phyloP scores from a whole-genome alignment of 2,113 vertebrate species.

The Rafetus swinhoei region DNA sequence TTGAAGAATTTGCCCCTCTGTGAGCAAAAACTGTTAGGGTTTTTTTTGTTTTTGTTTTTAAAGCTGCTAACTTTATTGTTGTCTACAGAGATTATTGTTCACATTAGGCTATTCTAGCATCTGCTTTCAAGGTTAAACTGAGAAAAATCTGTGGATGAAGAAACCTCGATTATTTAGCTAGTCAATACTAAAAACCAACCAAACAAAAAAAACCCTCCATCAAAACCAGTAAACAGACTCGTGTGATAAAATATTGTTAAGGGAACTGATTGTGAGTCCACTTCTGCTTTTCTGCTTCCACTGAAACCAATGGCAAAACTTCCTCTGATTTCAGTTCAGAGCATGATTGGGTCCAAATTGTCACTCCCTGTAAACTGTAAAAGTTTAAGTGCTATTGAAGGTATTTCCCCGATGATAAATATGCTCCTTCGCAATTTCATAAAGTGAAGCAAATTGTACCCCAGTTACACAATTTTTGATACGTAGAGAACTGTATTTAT shows the following conservation, averaged over 20 bases:
- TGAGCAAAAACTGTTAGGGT: constrained; percentile 7
- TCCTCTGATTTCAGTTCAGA: not conserved
- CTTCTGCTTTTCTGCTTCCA: not conserved
- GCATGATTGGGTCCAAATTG: not conserved
- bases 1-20: not conserved
- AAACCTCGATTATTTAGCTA: not conserved
- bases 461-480: not conserved
- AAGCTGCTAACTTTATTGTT: constrained; percentile 25
- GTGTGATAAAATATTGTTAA: not conserved
- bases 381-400: not conserved
- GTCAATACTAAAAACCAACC: not conserved
- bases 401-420: constrained; percentile 1
- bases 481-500: fast-evolving
- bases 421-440: not conserved
- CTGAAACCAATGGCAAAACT: not conserved
- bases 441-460: not conserved
- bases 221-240: not conserved
- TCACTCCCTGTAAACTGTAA: not conserved
- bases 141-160: constrained; percentile 17
- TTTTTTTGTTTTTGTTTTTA: not conserved
- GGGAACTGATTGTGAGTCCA: not conserved
- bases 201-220: not conserved
- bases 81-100: constrained; percentile 18
- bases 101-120: constrained; percentile 13
- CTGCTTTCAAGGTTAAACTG: not conserved